Conservation (phyloP, 1,140 invertebrate species). For the Mya arenaria region DNA sequence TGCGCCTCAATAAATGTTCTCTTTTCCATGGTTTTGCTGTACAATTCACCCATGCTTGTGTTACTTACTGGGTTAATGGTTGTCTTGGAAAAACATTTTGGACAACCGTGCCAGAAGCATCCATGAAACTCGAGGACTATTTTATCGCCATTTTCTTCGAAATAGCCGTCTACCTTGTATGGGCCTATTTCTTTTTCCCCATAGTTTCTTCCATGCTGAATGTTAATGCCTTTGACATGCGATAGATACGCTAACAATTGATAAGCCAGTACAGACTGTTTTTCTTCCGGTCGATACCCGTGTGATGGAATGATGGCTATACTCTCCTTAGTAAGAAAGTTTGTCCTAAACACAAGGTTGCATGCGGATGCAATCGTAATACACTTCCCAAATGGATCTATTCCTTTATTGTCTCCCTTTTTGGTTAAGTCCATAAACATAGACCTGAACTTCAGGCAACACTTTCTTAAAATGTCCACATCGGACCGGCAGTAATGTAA, state of each 20-base stretch:
- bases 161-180: constrained; percentile 17
- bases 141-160: constrained; percentile 20
- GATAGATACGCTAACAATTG: constrained; percentile 37
- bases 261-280: constrained; percentile 10
- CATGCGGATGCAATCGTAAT: constrained; percentile 31
- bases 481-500: constrained; percentile 37
- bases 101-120: constrained; percentile 63
- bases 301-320: not conserved
- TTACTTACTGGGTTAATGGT: not conserved
- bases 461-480: constrained; percentile 45
- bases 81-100: constrained; percentile 20
- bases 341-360: constrained; percentile 24
- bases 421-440: constrained; percentile 15
- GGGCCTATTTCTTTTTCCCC: constrained; percentile 15
- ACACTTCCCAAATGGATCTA: constrained; percentile 10
- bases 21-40: constrained; percentile 10
- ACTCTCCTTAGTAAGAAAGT: not conserved
- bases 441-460: constrained; percentile 15
- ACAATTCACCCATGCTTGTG: constrained; percentile 39
- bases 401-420: no score
- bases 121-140: constrained; percentile 53
- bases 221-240: not conserved
- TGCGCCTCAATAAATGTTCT: not conserved
- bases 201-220: constrained; percentile 18
- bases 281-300: constrained; percentile 15